These are phyloP conservation scores for Xylocopa sonorina DNA, from an alignment of 1,140 invertebrate genomes.

Conservation along the genomic window DNA sequence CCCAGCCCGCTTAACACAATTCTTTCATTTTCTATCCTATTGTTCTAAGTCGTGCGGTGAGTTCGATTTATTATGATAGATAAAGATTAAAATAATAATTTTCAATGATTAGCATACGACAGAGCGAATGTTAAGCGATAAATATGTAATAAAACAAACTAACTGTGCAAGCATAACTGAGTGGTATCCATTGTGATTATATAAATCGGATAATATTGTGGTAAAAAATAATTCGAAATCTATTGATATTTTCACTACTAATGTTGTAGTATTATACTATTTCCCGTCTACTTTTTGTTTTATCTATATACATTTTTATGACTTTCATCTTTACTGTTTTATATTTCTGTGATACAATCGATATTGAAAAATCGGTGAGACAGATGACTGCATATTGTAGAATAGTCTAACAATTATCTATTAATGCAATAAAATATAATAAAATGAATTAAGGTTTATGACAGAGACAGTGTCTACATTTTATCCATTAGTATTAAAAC, in stretches of 20 bases:
- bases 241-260: not conserved
- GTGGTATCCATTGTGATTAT: constrained; percentile 47
- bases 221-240: constrained; percentile 10
- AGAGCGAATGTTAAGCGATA: not conserved
- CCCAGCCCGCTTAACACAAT: not conserved
- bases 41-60: constrained; percentile 40
- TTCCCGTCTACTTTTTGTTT: not conserved
- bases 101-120: not conserved
- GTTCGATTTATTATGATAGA: constrained; percentile 29
- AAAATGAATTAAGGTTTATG: not conserved
- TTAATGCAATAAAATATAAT: not conserved
- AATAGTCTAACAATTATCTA: not conserved
- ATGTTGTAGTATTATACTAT: not conserved
- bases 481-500: not conserved
- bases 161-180: not conserved
- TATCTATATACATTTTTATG: not conserved
- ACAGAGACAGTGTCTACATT: not conserved
- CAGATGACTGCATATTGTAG: not conserved
- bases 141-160: not conserved
- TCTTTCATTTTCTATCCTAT: constrained; percentile 17
- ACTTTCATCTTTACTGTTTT: not conserved
- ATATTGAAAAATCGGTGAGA: not conserved
- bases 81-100: not conserved
- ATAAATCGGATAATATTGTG: constrained; percentile 50
- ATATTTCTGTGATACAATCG: not conserved